These are phyloP conservation scores for Enteromius paludinosus DNA, from an alignment of 2,797 vertebrate species.

Conservation along the genomic window DNA sequence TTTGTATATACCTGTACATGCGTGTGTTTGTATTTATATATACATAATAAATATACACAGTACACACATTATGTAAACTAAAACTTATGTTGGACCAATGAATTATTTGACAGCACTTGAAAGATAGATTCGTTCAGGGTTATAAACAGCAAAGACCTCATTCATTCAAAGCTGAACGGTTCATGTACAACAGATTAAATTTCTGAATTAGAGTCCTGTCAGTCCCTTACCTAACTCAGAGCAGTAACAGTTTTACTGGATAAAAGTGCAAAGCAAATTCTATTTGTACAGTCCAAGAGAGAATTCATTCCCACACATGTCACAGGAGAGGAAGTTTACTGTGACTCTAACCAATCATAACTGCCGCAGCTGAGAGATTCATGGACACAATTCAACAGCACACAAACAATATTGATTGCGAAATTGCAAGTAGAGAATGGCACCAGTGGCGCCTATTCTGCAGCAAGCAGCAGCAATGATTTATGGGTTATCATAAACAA, in stretches of 20 bases:
- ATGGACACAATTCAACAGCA: slow-evolving; percentile 47
- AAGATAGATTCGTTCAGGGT: neutral
- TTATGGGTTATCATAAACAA: slow-evolving; percentile 48
- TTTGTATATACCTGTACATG: no score
- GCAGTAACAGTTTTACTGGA: slow-evolving; percentile 11
- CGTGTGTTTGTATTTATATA: no score
- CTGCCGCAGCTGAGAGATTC: slow-evolving; percentile 48
- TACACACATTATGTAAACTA: no score
- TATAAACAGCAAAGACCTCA: slow-evolving; percentile 3
- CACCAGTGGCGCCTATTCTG: slow-evolving; percentile 16
- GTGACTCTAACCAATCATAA: slow-evolving; percentile 44
- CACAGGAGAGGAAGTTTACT: slow-evolving; percentile 17
- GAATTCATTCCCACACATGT: slow-evolving; percentile 30
- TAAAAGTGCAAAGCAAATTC: slow-evolving; percentile 2
- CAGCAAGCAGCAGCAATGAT: slow-evolving; percentile 5
- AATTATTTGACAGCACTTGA: no score
- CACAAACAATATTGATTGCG: slow-evolving; percentile 53
- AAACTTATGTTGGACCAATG: no score
- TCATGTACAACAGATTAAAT: neutral
- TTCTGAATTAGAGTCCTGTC: neutral
- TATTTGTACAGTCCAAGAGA: slow-evolving; percentile 21
- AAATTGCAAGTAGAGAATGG: slow-evolving; percentile 33
- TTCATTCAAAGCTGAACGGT: neutral
- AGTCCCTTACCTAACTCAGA: neutral
- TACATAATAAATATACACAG: no score